These are phyloP conservation scores for Chrysolina oricalcia DNA, from an alignment of 2,888 invertebrate genomes.

Conservation along the genomic window DNA sequence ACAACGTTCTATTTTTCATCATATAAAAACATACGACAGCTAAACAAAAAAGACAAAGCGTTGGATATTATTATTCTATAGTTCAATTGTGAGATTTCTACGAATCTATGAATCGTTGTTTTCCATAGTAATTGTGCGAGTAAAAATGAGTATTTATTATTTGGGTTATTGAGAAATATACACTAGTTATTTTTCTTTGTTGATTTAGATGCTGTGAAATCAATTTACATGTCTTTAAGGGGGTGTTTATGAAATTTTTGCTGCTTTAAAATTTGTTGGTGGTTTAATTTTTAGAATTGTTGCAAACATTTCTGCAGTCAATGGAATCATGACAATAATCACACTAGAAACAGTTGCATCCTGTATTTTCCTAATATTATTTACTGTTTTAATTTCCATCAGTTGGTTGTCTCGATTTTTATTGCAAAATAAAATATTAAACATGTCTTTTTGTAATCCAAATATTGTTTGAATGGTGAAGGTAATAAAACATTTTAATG, in stretches of 20 bases:
- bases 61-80: too few relatives aligned
- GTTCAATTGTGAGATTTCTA: too few relatives aligned
- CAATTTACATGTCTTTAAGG: neutral
- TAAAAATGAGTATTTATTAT: too few relatives aligned
- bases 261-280: neutral
- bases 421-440: neutral
- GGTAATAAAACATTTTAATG: constrained; percentile 36
- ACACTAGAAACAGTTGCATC: neutral
- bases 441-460: constrained; percentile 11
- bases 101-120: neutral
- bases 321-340: constrained; percentile 30
- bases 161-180: neutral
- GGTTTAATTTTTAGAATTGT: neutral
- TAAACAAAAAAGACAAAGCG: too few relatives aligned
- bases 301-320: neutral
- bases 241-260: too few relatives aligned
- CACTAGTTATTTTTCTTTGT: neutral
- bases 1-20: neutral
- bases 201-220: neutral
- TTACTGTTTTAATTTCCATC: constrained; percentile 9
- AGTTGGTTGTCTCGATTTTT: constrained; percentile 5
- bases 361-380: neutral
- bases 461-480: constrained; percentile 34
- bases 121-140: neutral
- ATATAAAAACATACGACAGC: neutral